Percentiles rank a stretch among this genome's conserved stretches.
These are phyloP conservation scores for Dynastes maya DNA, from an alignment of 2,888 invertebrate species.

Conservation along the genomic window DNA sequence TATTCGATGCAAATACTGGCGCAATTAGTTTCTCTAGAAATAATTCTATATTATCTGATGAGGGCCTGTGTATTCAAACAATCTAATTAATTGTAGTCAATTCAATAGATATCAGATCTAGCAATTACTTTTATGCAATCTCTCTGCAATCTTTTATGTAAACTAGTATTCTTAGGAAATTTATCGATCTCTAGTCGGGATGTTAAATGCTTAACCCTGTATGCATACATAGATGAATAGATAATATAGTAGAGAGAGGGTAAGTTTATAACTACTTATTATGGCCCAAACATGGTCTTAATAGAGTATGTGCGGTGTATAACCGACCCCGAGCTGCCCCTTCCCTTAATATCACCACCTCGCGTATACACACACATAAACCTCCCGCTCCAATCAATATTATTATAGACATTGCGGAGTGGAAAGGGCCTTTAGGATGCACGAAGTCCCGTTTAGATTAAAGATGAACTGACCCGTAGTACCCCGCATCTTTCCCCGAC, in stretches of 20 bases:
- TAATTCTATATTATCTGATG: no score
- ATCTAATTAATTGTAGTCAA: no score
- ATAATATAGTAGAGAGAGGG: conserved; percentile 44
- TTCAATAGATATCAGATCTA: no score
- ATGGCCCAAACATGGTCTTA: conserved; percentile 52
- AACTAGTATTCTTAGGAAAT: no score
- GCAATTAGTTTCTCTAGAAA: no score
- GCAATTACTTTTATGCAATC: no score
- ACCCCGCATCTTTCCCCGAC: conserved; percentile 1
- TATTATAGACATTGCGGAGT: conserved; percentile 49
- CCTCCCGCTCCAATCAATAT: conserved; percentile 51
- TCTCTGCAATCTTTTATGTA: no score
- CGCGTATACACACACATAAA: neutral
- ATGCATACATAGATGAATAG: no score
- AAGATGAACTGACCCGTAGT: conserved; percentile 51
- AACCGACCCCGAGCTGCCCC: neutral
- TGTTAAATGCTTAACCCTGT: no score
- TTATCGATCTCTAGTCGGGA: no score
- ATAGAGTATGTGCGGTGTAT: conserved; percentile 48
- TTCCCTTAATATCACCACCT: conserved; percentile 32
- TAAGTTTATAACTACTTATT: conserved; percentile 56
- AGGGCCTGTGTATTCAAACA: no score
- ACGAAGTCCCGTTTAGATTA: conserved; percentile 53
- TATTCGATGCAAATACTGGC: no score
- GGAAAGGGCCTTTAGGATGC: conserved; percentile 50